phyloP scores from a whole-genome alignment of 2,797 vertebrate genomes.

The Champsocephalus esox region DNA sequence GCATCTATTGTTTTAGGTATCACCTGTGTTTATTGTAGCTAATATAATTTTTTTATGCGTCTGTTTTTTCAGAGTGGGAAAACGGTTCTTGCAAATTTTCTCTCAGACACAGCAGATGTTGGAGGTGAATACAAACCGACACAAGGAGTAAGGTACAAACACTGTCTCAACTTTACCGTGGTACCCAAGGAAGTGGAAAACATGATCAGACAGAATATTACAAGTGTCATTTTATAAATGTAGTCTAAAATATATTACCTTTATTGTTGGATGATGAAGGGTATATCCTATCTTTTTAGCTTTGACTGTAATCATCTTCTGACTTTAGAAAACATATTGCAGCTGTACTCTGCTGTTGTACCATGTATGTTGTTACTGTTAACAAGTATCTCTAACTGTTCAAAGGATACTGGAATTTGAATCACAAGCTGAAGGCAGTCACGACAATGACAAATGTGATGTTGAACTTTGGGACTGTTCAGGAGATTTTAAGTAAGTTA shows the following conservation, averaged over 20 bases:
- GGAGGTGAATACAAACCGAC: slow-evolving; percentile 92
- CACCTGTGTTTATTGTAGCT: not conserved
- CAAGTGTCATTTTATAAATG: not conserved
- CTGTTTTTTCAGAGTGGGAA: slow-evolving; percentile 89
- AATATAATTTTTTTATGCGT: not conserved
- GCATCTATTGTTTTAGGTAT: not conserved
- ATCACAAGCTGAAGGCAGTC: slow-evolving; percentile 82
- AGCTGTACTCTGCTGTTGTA: no score
- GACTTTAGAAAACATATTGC: not conserved
- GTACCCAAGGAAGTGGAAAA: not conserved
- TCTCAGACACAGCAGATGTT: slow-evolving; percentile 87
- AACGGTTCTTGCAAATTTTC: slow-evolving; percentile 92
- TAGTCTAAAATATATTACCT: not conserved
- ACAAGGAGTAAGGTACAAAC: slow-evolving; percentile 91
- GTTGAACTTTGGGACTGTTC: slow-evolving; percentile 98
- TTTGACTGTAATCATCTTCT: not conserved
- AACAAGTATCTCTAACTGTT: slow-evolving; percentile 8
- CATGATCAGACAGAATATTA: not conserved
- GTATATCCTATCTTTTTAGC: not conserved
- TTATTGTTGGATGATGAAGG: not conserved
- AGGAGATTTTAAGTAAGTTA: slow-evolving; percentile 91
- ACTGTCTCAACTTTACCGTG: not conserved
- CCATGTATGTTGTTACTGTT: no score
- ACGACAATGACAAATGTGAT: slow-evolving; percentile 86
- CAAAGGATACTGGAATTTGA: slow-evolving; percentile 96